A percentile compares a stretch with the other conserved stretches of the same genome.
Evolutionary conservation across 2,888 invertebrate genomes (phyloP).

Genomic region (Netelia inedita): DNA sequence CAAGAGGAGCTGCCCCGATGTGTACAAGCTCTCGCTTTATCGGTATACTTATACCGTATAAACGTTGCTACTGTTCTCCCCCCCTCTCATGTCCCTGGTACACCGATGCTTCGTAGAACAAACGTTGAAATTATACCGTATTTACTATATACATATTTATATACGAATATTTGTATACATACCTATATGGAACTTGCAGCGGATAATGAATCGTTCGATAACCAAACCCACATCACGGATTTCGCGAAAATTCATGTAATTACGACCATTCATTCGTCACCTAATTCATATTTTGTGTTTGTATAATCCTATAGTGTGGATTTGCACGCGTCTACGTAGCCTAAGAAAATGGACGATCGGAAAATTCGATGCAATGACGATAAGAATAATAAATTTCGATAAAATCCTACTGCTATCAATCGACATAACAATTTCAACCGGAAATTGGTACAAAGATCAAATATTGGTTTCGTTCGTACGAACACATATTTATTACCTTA

Average conservation of each 20-base stretch:
- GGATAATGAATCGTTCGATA: conserved; percentile 38
- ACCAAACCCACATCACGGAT: conserved; percentile 37
- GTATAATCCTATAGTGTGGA: not conserved
- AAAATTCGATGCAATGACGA: no score
- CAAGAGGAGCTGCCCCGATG: conserved; percentile 20
- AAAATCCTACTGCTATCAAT: no score
- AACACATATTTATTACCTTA: no score
- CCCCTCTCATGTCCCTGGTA: not conserved
- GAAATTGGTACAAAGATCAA: no score
- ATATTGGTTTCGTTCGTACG: no score
- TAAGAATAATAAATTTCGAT: no score
- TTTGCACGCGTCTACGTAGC: not conserved
- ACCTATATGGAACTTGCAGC: not conserved
- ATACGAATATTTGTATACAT: not conserved
- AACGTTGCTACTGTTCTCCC: not conserved
- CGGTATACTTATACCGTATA: conserved; percentile 9
- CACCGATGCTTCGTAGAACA: not conserved
- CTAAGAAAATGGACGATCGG: no score
- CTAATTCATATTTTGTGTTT: not conserved
- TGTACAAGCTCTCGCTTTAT: conserved; percentile 7
- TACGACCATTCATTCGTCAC: conserved; percentile 46
- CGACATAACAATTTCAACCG: no score
- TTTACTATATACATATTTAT: not conserved
- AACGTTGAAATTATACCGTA: not conserved
- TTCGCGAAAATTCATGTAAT: conserved; percentile 48